A percentile compares a stretch with the other conserved stretches of the same genome.
phyloP scores from a whole-genome alignment of 2,113 vertebrate genomes.

The Mesoclemmys tuberculata region DNA sequence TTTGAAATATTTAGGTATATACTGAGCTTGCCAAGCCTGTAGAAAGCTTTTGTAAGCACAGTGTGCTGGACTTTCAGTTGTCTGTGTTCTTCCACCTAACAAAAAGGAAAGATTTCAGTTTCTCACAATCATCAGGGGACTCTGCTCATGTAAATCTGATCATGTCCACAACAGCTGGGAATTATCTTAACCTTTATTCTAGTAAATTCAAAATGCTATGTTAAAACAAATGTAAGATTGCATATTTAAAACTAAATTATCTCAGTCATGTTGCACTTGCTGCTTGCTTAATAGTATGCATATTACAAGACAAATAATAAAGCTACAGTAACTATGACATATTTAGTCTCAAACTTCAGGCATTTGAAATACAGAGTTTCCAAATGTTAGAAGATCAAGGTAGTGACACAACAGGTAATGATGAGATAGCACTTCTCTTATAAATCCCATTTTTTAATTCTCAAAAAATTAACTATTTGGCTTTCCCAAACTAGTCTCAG shows the following conservation, averaged over 20 bases:
- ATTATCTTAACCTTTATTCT: background rate
- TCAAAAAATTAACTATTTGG: background rate
- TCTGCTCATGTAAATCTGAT: background rate
- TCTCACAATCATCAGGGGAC: background rate
- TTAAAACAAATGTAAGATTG: background rate
- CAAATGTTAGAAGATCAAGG: background rate
- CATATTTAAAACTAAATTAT: background rate
- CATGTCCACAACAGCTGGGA: background rate
- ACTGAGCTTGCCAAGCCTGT: background rate
- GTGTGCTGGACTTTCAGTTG: background rate
- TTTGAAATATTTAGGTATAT: background rate
- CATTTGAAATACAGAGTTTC: background rate
- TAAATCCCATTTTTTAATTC: background rate
- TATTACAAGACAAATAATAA: background rate
- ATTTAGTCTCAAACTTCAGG: background rate
- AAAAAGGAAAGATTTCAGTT: background rate
- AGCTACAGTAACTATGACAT: background rate
- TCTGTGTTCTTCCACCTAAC: background rate
- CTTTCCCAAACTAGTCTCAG: background rate
- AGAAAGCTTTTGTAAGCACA: background rate
- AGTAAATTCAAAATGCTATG: background rate
- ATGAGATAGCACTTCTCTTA: background rate
- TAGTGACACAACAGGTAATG: background rate
- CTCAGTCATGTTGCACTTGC: background rate
- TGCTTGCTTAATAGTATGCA: background rate